Evolutionary conservation across 1,140 invertebrate genomes (phyloP).

Genomic region (Ephestia elutella): DNA sequence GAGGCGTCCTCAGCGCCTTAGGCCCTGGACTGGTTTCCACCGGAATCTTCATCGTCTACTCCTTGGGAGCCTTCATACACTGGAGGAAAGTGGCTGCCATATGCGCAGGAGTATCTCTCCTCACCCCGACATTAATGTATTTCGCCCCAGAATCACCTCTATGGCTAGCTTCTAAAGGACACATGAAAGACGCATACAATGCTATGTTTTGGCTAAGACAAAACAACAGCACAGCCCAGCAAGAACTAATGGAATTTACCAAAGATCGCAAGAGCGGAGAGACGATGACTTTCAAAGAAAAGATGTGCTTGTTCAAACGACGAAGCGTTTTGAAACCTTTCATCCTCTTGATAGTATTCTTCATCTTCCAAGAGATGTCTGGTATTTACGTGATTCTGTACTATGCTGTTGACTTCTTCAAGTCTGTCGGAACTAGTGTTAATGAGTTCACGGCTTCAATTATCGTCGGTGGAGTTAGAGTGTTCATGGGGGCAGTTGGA

Average conservation of each 20-base stretch:
- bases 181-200: constrained; percentile 74
- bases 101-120: constrained; percentile 76
- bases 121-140: constrained; percentile 76
- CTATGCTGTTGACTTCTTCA: constrained; percentile 82
- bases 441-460: constrained; percentile 83
- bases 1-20: constrained; percentile 75
- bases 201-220: constrained; percentile 76
- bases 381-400: constrained; percentile 86
- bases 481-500: constrained; percentile 80
- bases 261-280: constrained; percentile 61
- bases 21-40: constrained; percentile 79
- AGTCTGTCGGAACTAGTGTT: constrained; percentile 78
- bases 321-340: constrained; percentile 78
- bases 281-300: constrained; percentile 57
- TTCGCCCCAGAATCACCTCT: constrained; percentile 82
- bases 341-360: constrained; percentile 77
- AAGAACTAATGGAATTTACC: constrained; percentile 75
- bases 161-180: constrained; percentile 75
- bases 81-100: constrained; percentile 78
- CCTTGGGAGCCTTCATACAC: constrained; percentile 76
- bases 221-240: constrained; percentile 74
- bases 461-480: constrained; percentile 80
- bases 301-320: constrained; percentile 54
- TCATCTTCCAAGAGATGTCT: constrained; percentile 81
- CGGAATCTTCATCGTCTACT: constrained; percentile 80